Evolutionary conservation across 2,113 vertebrate species (phyloP).

Genomic region (Chelonoidis abingdonii): DNA sequence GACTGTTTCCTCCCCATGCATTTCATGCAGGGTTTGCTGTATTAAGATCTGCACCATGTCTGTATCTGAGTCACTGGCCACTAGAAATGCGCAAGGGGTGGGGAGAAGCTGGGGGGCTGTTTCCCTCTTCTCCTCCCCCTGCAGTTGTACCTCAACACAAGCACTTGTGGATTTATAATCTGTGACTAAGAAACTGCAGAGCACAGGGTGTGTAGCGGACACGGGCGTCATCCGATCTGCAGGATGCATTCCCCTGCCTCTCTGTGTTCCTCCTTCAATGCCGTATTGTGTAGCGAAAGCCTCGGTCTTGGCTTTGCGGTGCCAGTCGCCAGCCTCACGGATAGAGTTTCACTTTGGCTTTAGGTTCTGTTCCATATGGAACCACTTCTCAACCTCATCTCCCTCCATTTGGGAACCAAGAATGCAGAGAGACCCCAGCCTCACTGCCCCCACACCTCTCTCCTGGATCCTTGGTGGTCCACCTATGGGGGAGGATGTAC

Average conservation of each 20-base stretch:
- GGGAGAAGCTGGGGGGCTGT: neutral
- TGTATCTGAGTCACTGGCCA: neutral
- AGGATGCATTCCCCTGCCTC: neutral
- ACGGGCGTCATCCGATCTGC: neutral
- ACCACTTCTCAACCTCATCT: neutral
- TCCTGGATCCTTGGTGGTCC: neutral
- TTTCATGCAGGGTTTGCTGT: neutral
- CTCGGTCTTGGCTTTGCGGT: neutral
- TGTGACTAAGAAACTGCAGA: neutral
- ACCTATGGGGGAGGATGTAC: neutral
- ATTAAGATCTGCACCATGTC: accelerated
- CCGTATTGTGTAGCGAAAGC: neutral
- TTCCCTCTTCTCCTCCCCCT: neutral
- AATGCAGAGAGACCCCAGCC: accelerated
- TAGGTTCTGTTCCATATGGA: neutral
- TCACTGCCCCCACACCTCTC: too few relatives aligned
- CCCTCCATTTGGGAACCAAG: neutral
- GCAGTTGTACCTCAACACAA: neutral
- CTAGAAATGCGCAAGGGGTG: neutral
- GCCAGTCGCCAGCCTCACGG: neutral
- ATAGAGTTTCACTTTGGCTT: neutral
- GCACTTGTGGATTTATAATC: neutral
- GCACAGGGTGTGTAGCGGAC: accelerated
- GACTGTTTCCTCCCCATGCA: neutral
- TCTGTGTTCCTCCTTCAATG: neutral